phyloP scores from a whole-genome alignment of 2,797 vertebrate species.

The Taeniopygia guttata region DNA sequence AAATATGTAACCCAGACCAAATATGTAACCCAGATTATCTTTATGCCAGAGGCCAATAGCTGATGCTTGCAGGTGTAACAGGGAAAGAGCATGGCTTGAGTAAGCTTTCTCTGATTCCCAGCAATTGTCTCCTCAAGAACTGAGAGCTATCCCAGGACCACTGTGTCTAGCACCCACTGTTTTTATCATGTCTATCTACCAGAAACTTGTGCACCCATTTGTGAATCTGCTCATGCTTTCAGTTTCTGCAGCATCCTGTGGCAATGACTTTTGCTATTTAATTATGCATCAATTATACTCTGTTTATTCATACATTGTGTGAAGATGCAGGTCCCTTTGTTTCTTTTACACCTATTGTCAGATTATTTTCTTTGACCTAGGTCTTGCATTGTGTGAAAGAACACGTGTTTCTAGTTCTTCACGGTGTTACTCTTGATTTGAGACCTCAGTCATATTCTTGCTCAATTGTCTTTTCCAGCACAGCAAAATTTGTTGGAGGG shows the following conservation, averaged over 20 bases:
- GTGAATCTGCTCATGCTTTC: neutral
- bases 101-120: neutral
- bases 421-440: neutral
- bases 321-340: neutral
- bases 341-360: neutral
- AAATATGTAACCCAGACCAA: neutral
- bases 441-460: neutral
- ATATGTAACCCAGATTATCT: neutral
- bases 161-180: neutral
- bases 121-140: neutral
- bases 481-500: neutral
- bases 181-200: neutral
- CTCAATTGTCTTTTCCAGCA: neutral
- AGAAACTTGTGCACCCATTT: neutral
- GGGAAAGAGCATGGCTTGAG: neutral
- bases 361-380: neutral
- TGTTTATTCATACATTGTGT: neutral
- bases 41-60: neutral
- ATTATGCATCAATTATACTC: conserved; percentile 10
- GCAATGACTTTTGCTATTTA: neutral
- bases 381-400: neutral
- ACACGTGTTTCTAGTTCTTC: neutral
- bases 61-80: neutral
- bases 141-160: neutral
- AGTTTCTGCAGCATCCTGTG: neutral